These are phyloP conservation scores for Sebastes taczanowskii DNA, from an alignment of 2,797 vertebrate species.

Conservation along the genomic window DNA sequence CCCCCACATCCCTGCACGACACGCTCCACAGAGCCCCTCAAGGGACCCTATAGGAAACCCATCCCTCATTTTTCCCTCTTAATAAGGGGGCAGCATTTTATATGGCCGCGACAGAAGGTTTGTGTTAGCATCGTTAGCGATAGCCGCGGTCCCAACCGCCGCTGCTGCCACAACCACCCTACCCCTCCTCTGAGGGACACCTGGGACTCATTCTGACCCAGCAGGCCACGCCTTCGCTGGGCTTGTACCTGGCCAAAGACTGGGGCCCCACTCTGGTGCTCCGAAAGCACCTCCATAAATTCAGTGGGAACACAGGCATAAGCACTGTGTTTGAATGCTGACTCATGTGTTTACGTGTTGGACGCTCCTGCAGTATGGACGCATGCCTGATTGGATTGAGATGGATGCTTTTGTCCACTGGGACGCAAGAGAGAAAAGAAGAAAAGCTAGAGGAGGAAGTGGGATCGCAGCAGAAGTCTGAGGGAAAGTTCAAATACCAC, in stretches of 20 bases:
- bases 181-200: slow-evolving; percentile 47
- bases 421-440: not conserved
- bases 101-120: slow-evolving; percentile 70
- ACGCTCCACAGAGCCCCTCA: slow-evolving; percentile 45
- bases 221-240: slow-evolving; percentile 32
- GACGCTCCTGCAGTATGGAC: slow-evolving; percentile 21
- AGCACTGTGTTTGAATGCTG: slow-evolving; percentile 14
- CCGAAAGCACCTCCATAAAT: slow-evolving; percentile 4
- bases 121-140: slow-evolving; percentile 66
- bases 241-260: slow-evolving; percentile 33
- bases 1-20: slow-evolving; percentile 1
- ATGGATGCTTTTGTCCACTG: slow-evolving; percentile 24
- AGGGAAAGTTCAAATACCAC: slow-evolving; percentile 52
- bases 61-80: slow-evolving; percentile 61
- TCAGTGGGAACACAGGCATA: not conserved
- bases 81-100: slow-evolving; percentile 72
- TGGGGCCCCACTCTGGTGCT: slow-evolving; percentile 7
- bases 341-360: slow-evolving; percentile 40
- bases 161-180: not conserved
- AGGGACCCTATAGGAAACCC: slow-evolving; percentile 54
- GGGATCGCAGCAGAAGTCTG: slow-evolving; percentile 35
- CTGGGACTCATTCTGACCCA: slow-evolving; percentile 64
- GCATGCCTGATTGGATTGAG: slow-evolving; percentile 25
- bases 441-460: slow-evolving; percentile 37
- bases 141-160: slow-evolving; percentile 44